Evolutionary conservation across 1,140 invertebrate species (phyloP), one percentile per base, ranked within the genome.

Genomic region (Drosophila simulans): DNA sequence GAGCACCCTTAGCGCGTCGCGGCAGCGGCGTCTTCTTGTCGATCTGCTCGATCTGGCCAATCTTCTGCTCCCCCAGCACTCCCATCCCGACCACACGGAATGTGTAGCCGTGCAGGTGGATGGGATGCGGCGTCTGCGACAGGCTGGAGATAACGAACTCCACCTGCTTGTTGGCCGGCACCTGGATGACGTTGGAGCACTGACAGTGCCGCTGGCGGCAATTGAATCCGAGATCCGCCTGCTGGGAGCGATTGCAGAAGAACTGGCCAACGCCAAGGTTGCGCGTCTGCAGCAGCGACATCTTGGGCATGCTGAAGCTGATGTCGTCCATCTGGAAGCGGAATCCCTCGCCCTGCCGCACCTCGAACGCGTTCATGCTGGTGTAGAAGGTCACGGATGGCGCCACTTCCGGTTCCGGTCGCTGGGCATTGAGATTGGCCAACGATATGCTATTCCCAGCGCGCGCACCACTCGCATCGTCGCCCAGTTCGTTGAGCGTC

Each of bases 311-410:
- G 43, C 51, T 80, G 35, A 92, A 92, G 5, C 68, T 90, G 5
- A 92, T 92, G 62, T 92, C 79, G 48, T 92, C 91, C 81, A 92
- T 92, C 57, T 92, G 91, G 52, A 92, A 91, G 10, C 89, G 78
- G 13, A 88, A 90, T 0, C 81, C 73, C 27, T 86, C 84, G 31
- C 70, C 77, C 11, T 52, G 53, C 0, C 7, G 15, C 52, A 76
- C 34, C 43, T 74, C 57, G 7, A 86, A 72, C 1, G 76, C 80
- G 45, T 77, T 81, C 90, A 92, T 90, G 71, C 88, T 91, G 8
- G 77, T 91, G 46, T 92, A 92, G 11, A 74, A 88, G 5, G 70
- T 92, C 5, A 51, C 45, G 0, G 76, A 20, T 0, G 82, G 86
- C 37, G 45, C 65, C 1, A 80, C 25, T 4, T 70, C 43, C 7